These are phyloP conservation scores for Collichthys lucidus DNA, from an alignment of 2,113 vertebrate genomes.

Conservation along the genomic window DNA sequence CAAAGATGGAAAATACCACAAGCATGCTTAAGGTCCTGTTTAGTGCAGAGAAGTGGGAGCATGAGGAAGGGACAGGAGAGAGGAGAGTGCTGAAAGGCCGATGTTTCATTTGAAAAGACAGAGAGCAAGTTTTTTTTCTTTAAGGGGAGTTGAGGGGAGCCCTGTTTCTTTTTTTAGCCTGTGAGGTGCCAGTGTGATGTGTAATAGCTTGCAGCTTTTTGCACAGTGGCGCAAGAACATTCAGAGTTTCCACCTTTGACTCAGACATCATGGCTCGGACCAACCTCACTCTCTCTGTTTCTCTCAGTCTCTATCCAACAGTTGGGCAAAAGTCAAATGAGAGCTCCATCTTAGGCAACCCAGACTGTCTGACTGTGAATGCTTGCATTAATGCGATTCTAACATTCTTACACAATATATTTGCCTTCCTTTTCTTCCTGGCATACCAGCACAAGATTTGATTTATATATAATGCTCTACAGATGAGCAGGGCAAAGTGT, in stretches of 20 bases:
- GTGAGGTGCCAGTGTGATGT: slow-evolving; percentile 68
- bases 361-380: slow-evolving; percentile 40
- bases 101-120: slow-evolving; percentile 51
- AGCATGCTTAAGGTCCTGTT: slow-evolving; percentile 47
- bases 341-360: slow-evolving; percentile 47
- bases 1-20: slow-evolving; percentile 73
- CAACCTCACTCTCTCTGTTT: slow-evolving; percentile 22
- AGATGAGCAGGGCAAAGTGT: slow-evolving; percentile 44
- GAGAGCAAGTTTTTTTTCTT: slow-evolving; percentile 40
- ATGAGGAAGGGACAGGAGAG: slow-evolving; percentile 3
- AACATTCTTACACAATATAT: slow-evolving; percentile 33
- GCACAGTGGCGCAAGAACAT: slow-evolving; percentile 79
- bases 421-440: background rate
- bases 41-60: slow-evolving; percentile 34
- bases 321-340: slow-evolving; percentile 40
- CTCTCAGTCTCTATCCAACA: slow-evolving; percentile 22
- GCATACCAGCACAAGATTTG: background rate
- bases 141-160: slow-evolving; percentile 41
- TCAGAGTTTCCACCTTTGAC: slow-evolving; percentile 85
- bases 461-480: slow-evolving; percentile 19
- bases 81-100: slow-evolving; percentile 12
- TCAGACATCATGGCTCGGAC: slow-evolving; percentile 62
- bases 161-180: slow-evolving; percentile 76
- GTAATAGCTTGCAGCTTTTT: slow-evolving; percentile 83
- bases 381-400: slow-evolving; percentile 12